These are phyloP conservation scores for Melanchra persicariae DNA, from an alignment of 2,888 invertebrate genomes.

Conservation along the genomic window DNA sequence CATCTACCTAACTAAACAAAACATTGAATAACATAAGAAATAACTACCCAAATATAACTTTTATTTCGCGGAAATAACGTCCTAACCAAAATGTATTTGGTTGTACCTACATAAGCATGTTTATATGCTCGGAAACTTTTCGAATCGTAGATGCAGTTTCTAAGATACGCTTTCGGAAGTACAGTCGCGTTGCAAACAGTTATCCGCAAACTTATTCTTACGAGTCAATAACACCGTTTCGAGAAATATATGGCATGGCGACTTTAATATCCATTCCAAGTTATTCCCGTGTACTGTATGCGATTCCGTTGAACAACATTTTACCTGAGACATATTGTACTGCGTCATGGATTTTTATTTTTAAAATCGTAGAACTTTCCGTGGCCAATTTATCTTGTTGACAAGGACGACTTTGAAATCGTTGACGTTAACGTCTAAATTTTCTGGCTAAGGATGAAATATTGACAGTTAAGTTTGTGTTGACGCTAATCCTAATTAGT, in stretches of 20 bases:
- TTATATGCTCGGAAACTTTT: constrained; percentile 70
- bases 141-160: constrained; percentile 67
- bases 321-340: constrained; percentile 64
- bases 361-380: constrained; percentile 25
- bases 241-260: constrained; percentile 72
- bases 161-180: constrained; percentile 68
- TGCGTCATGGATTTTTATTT: constrained; percentile 42
- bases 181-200: constrained; percentile 75
- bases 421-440: constrained; percentile 37
- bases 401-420: constrained; percentile 44
- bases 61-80: constrained; percentile 67
- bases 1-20: constrained; percentile 41
- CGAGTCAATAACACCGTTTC: constrained; percentile 88
- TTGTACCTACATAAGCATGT: constrained; percentile 64
- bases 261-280: constrained; percentile 67
- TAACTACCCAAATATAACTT: constrained; percentile 68
- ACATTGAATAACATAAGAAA: constrained; percentile 45
- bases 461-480: constrained; percentile 12
- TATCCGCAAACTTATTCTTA: constrained; percentile 80
- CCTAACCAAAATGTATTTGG: constrained; percentile 52
- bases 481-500: constrained; percentile 49
- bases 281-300: constrained; percentile 61
- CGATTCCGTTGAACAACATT: constrained; percentile 62
- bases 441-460: constrained; percentile 25
- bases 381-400: constrained; percentile 35